Percentiles rank a stretch among this genome's conserved stretches.
Evolutionary conservation across 2,113 vertebrate genomes (phyloP).

Genomic region (Varanus komodoensis): DNA sequence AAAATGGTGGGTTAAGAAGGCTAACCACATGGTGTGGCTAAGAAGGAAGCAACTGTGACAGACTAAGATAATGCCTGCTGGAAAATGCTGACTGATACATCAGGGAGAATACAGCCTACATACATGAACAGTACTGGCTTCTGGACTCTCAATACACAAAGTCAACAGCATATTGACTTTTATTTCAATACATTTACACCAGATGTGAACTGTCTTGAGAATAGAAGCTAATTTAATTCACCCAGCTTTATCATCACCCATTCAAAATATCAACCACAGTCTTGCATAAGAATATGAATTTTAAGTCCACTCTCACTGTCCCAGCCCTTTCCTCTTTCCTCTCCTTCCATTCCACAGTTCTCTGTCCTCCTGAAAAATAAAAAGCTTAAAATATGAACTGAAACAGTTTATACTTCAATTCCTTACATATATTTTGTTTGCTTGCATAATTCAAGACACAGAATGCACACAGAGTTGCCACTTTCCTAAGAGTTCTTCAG

Average conservation of each 20-base stretch:
- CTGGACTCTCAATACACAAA: not conserved
- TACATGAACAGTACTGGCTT: not conserved
- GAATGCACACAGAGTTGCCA: not conserved
- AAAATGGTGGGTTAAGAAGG: conserved; percentile 7
- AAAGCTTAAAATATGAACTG: not conserved
- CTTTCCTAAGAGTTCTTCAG: not conserved
- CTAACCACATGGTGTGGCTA: not conserved
- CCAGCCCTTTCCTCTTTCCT: too few species aligned
- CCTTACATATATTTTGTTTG: not conserved
- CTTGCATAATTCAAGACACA: not conserved
- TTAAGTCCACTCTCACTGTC: not conserved
- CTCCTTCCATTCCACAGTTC: not conserved
- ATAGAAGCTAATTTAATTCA: not conserved
- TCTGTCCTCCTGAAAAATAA: not conserved
- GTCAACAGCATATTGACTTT: not conserved
- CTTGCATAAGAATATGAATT: not conserved
- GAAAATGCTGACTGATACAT: conserved; percentile 8
- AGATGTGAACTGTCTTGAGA: not conserved
- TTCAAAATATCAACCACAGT: not conserved
- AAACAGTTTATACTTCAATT: not conserved
- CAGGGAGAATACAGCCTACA: not conserved
- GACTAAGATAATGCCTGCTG: not conserved
- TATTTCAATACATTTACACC: conserved; percentile 2
- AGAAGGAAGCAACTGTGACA: not conserved
- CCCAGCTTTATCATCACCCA: not conserved